Conservation (phyloP, 1,140 invertebrate genomes). For the Mercenaria mercenaria region DNA sequence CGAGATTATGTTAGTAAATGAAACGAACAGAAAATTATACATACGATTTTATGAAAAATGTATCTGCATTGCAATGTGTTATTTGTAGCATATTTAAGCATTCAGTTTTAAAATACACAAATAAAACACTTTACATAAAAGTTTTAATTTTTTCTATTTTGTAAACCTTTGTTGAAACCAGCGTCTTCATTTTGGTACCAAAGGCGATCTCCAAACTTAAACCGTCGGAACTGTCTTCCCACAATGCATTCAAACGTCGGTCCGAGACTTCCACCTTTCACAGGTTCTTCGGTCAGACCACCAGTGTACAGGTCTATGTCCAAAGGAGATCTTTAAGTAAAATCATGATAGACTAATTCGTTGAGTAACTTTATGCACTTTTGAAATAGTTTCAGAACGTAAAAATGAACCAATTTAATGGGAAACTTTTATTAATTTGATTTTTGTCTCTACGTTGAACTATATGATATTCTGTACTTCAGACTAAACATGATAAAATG, state of each 20-base stretch:
- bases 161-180: too few species aligned
- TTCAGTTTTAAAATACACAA: too few species aligned
- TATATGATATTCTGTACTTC: too few species aligned
- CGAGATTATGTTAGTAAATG: too few species aligned
- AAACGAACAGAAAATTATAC: too few species aligned
- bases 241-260: constrained; percentile 98
- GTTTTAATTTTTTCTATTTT: too few species aligned
- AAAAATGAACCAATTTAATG: not conserved
- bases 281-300: constrained; percentile 93
- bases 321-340: not conserved
- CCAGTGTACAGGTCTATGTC: constrained; percentile 74
- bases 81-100: too few species aligned
- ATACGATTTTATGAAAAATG: too few species aligned
- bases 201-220: constrained; percentile 97
- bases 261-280: constrained; percentile 95
- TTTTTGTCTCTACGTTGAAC: too few species aligned
- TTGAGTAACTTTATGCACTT: not conserved
- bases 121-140: too few species aligned
- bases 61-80: too few species aligned
- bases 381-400: not conserved
- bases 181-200: constrained; percentile 93
- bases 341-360: not conserved
- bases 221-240: constrained; percentile 95
- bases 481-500: too few species aligned
- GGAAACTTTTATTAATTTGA: not conserved